A percentile compares a stretch with the other conserved stretches of the same genome.
Evolutionary conservation across 2,113 vertebrate species (phyloP).

Genomic region (Dicaeum eximium): DNA sequence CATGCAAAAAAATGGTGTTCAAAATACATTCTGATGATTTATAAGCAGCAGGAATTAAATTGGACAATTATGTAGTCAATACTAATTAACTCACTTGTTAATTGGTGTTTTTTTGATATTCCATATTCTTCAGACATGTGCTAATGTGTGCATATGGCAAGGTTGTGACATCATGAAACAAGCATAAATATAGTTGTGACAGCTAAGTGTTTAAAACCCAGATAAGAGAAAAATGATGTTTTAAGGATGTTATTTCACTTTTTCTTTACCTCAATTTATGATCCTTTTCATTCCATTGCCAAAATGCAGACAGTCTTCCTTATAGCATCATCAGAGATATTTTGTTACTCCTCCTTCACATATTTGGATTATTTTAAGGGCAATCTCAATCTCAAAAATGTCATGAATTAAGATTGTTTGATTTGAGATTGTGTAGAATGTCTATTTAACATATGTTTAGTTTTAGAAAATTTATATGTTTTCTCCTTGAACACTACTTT

Average conservation of each 20-base stretch:
- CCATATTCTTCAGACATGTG: not conserved
- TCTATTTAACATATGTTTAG: not conserved
- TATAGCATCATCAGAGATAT: not conserved
- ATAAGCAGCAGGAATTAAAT: not conserved
- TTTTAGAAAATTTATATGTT: not conserved
- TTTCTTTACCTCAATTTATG: not conserved
- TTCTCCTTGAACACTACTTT: not conserved
- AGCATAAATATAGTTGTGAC: not conserved
- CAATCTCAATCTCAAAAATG: not conserved
- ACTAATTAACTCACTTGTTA: slow-evolving; percentile 8
- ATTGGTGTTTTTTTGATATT: not conserved
- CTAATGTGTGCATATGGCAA: not conserved
- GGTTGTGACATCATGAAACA: not conserved
- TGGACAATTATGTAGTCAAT: not conserved
- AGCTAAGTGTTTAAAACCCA: not conserved
- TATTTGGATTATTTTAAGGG: not conserved
- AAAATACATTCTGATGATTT: not conserved
- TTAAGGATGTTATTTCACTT: not conserved
- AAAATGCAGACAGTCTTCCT: not conserved
- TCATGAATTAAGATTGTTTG: not conserved
- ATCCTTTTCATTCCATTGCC: not conserved
- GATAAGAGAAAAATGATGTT: not conserved
- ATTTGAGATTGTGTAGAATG: not conserved
- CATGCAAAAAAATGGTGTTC: not conserved
- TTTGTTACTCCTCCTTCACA: not conserved